Evolutionary conservation across 2,888 invertebrate species (phyloP), one percentile per base, ranked within the genome.

Genomic region (Pimpla rufipes): DNA sequence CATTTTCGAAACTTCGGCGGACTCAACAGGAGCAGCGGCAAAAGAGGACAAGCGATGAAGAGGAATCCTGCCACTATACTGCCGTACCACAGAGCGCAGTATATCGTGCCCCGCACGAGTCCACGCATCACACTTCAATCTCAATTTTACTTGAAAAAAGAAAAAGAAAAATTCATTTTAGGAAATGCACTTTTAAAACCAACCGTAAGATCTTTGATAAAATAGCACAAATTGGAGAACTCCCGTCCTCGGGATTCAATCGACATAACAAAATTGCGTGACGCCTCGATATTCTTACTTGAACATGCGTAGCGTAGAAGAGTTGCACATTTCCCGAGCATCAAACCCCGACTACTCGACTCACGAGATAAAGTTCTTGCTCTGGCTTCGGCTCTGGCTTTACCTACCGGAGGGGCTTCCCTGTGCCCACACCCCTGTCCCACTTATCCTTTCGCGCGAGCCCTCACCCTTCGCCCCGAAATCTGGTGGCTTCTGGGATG

Each of bases 1-100:
- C 95, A 91, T 91, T 94, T 95, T 90, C 97, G 94, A 91, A 96
- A 97, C 87, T 94, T 92, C 81, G 93, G 94, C 87, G 97, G 97
- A 89, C 95, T 96, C 84, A 97, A 90, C 84, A 97, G 94, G 89
- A 97, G 94, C 82, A 97, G 90, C 71, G 97, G 96, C 87, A 97
- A 93, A 80, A 96, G 93, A 40, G 97, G 97, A 90, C 97, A 96
- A 91, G 95, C 94, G 74, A 95, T 91, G 85, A 94, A 93, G 76
- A 94, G 93, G 89, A 93, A 95, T 85, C 94, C 95, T 90, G 93
- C 93, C 83, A 94, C 91, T 86, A 94, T 94, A 87, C 94, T 94
- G 83, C 93, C 91, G 88, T 94, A 94, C 94, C 94, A 94, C 66
- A 94, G 90, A 82, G 90, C 87, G 87, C 93, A 93, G 89, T 94